Percentiles rank a stretch among this genome's conserved stretches.
Conservation (phyloP, 2,113 vertebrate genomes). For the Dinomys branickii region DNA sequence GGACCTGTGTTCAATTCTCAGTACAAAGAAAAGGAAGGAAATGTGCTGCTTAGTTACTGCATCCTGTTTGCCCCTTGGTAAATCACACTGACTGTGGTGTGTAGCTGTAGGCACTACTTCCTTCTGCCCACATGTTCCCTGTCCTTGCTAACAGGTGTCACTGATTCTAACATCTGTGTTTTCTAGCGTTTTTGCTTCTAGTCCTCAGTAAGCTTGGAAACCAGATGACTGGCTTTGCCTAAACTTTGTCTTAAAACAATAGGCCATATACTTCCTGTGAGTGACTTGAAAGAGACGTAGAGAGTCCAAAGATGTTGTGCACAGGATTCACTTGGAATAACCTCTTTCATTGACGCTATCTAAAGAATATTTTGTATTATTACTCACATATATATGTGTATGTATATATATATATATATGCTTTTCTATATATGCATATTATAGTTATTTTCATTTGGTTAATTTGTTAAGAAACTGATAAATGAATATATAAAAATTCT, state of each 20-base stretch:
- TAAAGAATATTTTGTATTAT: neutral
- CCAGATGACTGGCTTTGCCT: neutral
- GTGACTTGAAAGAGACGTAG: neutral
- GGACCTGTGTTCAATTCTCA: too few relatives aligned
- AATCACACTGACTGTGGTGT: neutral
- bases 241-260: neutral
- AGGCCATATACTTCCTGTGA: neutral
- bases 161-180: neutral
- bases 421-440: too few relatives aligned
- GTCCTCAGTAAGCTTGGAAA: neutral
- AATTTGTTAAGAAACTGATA: neutral
- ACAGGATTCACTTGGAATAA: neutral
- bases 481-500: neutral
- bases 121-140: neutral
- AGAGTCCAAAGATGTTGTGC: neutral
- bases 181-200: neutral
- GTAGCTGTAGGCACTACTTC: neutral
- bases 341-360: neutral
- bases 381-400: too few relatives aligned
- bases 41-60: neutral
- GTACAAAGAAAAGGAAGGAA: too few relatives aligned
- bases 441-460: neutral
- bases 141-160: neutral
- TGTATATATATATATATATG: too few relatives aligned
- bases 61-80: neutral